Base-by-base conservation (phyloP, 2,797 vertebrate genomes). In the Sorex maritimensis region DNA sequence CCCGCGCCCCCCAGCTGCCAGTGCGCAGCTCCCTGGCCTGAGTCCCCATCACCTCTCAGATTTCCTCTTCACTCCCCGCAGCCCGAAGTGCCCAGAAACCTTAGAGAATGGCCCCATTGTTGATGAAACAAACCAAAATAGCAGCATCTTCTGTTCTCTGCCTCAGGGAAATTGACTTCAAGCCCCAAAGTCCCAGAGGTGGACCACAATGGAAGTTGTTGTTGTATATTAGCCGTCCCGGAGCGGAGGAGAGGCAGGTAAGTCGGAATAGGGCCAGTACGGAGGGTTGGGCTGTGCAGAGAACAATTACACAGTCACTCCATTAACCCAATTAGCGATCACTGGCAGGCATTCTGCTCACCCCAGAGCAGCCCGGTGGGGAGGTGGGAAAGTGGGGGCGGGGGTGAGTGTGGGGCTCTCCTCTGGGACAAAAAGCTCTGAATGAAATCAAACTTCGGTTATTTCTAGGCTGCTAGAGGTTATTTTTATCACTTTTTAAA, bases 171-270 rank as follows among this genome's bases (percentile, higher is more conserved):
- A 93, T 5, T 34, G 86, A 52, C 88, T 94, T 93, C 92, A 97
- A 97, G 95, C 84, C 81, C 97, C 85, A 63, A 77, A 96, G 93
- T 91, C 97, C 93, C 97, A 92, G 95, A 65, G 89, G 94, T 79
- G 90, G 90, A 88, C 63, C 68, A 97, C 95, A 96, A 95, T 96
- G 94, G 95, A 83, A 84, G 86, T 79, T 92, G 96, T 79, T 92
- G 96, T 96, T 98, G 94, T 30, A 44, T 78, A 95, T 95, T 92
- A 28, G 24, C 88, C 92, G 88, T 95, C 85, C 81, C 74, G 90
- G 93, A 95, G 67, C 24, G 63, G 88, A 14, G 4, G 63, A 92
- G 83, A 93, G 78, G 92, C 89, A 97, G 95, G 96, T 94, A 97
- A 92, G 19, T 67, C 24, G 65, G 26, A 85, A 90, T 82, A 75